Evolutionary conservation across 2,888 invertebrate genomes (phyloP).

Genomic region (Idaea straminata): DNA sequence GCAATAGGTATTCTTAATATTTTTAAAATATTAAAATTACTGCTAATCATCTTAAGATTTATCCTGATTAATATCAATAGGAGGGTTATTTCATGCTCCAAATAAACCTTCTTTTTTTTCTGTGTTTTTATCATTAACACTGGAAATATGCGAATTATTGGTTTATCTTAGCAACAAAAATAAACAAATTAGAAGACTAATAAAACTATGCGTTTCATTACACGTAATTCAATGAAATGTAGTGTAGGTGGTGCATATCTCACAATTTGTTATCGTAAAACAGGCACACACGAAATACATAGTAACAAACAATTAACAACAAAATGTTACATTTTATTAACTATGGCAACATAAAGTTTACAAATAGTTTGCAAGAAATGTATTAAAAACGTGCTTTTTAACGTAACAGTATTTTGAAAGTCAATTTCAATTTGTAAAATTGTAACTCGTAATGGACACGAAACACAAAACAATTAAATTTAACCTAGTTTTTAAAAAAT

Average conservation of each 20-base stretch:
- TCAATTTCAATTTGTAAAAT: neutral
- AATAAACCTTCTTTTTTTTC: too few relatives aligned
- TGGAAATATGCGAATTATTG: too few relatives aligned
- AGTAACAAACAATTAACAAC: conserved; percentile 15
- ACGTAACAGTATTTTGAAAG: neutral
- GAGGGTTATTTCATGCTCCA: too few relatives aligned
- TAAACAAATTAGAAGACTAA: too few relatives aligned
- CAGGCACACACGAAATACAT: neutral
- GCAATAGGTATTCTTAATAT: too few relatives aligned
- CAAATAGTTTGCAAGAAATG: neutral
- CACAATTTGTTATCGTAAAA: neutral
- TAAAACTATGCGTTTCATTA: too few relatives aligned
- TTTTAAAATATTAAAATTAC: too few relatives aligned
- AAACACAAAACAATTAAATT: neutral
- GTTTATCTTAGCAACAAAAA: too few relatives aligned
- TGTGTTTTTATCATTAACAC: too few relatives aligned
- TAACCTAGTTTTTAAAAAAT: neutral
- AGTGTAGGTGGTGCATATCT: conserved; percentile 5
- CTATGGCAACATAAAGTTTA: neutral
- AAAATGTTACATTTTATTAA: conserved; percentile 13
- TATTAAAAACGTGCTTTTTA: neutral
- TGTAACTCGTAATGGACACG: neutral
- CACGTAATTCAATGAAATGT: neutral
- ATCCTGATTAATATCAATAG: too few relatives aligned
- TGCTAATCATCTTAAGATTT: too few relatives aligned